Conservation (phyloP, 2,113 vertebrate genomes). For the Penelope pileata region DNA sequence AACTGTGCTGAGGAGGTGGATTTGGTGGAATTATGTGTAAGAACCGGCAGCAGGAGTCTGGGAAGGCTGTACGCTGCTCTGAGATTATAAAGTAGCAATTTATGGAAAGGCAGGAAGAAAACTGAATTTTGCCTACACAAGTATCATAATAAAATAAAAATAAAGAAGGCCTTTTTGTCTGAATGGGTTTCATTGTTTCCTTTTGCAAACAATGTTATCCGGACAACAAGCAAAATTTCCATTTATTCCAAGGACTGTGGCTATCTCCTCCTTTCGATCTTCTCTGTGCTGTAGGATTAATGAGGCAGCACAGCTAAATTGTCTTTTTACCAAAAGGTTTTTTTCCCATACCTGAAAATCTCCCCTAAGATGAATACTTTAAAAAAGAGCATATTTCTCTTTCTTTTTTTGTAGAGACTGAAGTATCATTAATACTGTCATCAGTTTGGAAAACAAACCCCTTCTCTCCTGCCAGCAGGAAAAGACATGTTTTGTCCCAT, state of each 20-base stretch:
- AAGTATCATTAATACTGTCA: not conserved
- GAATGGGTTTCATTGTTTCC: not conserved
- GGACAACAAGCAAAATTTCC: not conserved
- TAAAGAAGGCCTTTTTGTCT: not conserved
- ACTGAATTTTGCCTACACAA: not conserved
- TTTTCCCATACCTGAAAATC: not conserved
- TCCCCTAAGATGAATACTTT: not conserved
- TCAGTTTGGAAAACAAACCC: not conserved
- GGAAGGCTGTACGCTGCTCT: not conserved
- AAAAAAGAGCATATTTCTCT: constrained; percentile 9
- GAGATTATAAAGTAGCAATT: not conserved
- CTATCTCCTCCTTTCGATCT: not conserved
- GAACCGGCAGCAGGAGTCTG: not conserved
- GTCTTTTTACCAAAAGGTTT: not conserved
- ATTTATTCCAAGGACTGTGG: not conserved
- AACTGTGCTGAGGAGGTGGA: not conserved
- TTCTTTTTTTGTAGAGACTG: constrained; percentile 6
- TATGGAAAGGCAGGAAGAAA: not conserved
- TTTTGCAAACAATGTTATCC: not conserved
- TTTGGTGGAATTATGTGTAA: not conserved
- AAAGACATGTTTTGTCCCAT: not conserved
- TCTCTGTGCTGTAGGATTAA: not conserved
- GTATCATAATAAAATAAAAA: not conserved
- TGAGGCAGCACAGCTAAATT: not conserved
- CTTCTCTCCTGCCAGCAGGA: not conserved